Evolutionary conservation across 2,888 invertebrate genomes (phyloP).

Genomic region (Thecophora atra): DNA sequence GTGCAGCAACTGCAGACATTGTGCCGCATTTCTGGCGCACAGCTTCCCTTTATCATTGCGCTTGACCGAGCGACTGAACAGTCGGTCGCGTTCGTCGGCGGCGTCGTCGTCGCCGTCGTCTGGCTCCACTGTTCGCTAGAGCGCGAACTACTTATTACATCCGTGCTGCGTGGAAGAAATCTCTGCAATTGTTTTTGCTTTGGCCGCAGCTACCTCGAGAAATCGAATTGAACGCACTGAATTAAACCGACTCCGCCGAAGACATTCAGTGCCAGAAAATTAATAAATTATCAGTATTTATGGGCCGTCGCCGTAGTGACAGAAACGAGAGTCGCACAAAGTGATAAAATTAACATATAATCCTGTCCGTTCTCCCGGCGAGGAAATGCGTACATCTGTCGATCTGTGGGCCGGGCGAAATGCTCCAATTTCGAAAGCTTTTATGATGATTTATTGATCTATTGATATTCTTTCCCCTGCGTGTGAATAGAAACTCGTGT

Average conservation of each 20-base stretch:
- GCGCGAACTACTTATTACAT: conserved; percentile 23
- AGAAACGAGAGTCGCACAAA: conserved; percentile 65
- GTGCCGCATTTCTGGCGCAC: conserved; percentile 30
- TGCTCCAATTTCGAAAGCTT: too few relatives aligned
- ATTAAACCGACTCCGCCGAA: conserved; percentile 18
- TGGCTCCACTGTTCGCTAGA: conserved; percentile 40
- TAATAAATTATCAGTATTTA: conserved; percentile 65
- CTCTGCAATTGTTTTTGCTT: conserved; percentile 20
- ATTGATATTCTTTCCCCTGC: too few relatives aligned
- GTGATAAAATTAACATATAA: conserved; percentile 66
- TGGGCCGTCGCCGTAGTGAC: conserved; percentile 62
- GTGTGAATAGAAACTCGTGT: too few relatives aligned
- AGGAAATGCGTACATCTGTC: too few relatives aligned
- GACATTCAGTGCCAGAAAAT: conserved; percentile 49
- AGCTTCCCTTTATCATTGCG: conserved; percentile 43
- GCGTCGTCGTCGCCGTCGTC: conserved; percentile 38
- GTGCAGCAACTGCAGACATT: conserved; percentile 35
- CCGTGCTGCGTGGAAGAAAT: conserved; percentile 11
- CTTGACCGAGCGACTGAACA: conserved; percentile 13
- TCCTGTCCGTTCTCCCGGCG: too few relatives aligned
- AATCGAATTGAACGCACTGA: conserved; percentile 11
- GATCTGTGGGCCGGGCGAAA: too few relatives aligned
- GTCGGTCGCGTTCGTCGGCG: conserved; percentile 44
- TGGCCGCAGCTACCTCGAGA: background rate
- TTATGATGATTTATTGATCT: too few relatives aligned